Evolutionary conservation across 2,113 vertebrate genomes (phyloP).

Genomic region (Peucedramus taeniatus): DNA sequence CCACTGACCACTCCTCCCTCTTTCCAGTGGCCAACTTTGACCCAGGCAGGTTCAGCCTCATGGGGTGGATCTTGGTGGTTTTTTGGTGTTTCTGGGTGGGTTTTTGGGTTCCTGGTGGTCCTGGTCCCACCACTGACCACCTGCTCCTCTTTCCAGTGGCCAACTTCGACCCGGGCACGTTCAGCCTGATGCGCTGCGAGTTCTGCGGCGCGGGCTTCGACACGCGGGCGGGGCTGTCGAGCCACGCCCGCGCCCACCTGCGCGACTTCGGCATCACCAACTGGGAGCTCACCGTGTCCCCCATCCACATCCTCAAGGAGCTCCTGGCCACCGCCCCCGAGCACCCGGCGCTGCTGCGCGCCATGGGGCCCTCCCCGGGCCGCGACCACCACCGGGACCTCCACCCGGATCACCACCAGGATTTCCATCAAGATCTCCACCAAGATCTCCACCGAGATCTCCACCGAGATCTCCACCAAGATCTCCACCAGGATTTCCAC

Average conservation of each 20-base stretch:
- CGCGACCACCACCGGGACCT: fast-evolving
- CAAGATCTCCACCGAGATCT: neutral
- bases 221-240: neutral
- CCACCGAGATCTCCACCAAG: neutral
- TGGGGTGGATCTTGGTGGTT: no score
- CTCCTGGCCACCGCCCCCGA: neutral
- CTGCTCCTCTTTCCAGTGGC: conserved; percentile 76
- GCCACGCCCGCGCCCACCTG: neutral
- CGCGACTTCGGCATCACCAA: neutral
- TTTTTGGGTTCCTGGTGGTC: neutral
- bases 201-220: neutral
- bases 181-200: conserved; percentile 69
- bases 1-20: no score
- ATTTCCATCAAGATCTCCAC: neutral
- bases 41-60: no score
- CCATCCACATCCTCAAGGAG: neutral
- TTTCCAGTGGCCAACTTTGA: no score
- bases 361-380: neutral
- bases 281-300: neutral
- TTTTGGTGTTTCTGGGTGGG: neutral
- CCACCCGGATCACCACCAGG: fast-evolving
- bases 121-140: neutral
- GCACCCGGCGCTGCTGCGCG: neutral
- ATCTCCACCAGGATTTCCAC: neutral
- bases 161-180: conserved; percentile 93